Evolutionary conservation across 2,113 vertebrate genomes (phyloP), one percentile per base, ranked within the genome.

Genomic region (Protomyctophum bolini): DNA sequence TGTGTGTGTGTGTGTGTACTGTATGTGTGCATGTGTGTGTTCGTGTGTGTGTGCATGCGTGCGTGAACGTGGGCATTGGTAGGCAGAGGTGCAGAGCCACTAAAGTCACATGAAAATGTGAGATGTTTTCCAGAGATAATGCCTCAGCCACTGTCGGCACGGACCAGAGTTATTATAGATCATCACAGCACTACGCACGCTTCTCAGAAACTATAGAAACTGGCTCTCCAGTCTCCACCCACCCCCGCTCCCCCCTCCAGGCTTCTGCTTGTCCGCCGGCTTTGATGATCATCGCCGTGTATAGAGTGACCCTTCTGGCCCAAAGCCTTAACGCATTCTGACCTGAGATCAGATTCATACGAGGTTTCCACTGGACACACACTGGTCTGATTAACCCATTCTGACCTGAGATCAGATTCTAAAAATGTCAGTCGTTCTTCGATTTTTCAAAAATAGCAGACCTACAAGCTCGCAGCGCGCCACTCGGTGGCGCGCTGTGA

Each of bases 231-330:
- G 51, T 68, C 58, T 4, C 33, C 33, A 3, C 33, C 33, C 33
- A 6, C 33, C 33, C 33, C 33, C 33, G 33, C 6, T 21, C 8
- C 55, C n/a, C n/a, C 55, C 7, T 8, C n/a, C 14, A 8, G 7
- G 55, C 6, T 83, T 80, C 58, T 76, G 63, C 33, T 41, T 41
- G 33, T 41, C 33, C 33, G 33, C 33, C 33, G 83, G 60, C 76
- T 78, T 78, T 85, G 83, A 89, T 89, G 83, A 85, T 79, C 66
- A 48, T 11, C 71, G 84, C 83, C 80, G 76, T 74, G 81, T 77
- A 82, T 73, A 61, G 72, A 86, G 70, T 66, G 87, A 84, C 83
- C 88, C 66, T 70, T 15, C 68, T 45, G 80, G 87, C 90, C 87
- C 75, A 0, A 21, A 63, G 81, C 75, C 76, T 86, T 90, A n/a